Percentiles rank a stretch among this genome's conserved stretches.
Evolutionary conservation across 2,797 vertebrate genomes (phyloP).

Genomic region (Pogonophryne albipinna): DNA sequence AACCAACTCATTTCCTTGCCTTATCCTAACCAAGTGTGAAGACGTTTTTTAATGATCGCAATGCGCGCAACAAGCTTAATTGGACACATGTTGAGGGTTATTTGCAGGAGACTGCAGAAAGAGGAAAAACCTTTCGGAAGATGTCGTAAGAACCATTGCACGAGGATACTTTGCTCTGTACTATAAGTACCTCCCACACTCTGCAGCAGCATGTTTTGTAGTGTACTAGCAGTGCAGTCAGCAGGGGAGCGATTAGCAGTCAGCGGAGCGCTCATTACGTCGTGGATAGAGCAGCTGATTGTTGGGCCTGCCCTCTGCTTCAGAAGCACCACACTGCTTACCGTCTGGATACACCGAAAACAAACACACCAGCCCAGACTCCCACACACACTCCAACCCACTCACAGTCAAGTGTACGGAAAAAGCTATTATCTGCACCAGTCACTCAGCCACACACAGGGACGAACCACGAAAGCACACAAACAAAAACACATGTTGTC

Average conservation of each 20-base stretch:
- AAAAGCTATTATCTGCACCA: constrained; percentile 43
- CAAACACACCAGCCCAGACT: constrained; percentile 45
- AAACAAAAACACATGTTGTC: constrained; percentile 36
- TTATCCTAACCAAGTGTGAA: too few species aligned
- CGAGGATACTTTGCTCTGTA: too few species aligned
- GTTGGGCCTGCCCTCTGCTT: constrained; percentile 44
- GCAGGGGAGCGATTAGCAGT: constrained; percentile 44
- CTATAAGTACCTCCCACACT: neutral
- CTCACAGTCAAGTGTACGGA: constrained; percentile 25
- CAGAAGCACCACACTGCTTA: constrained; percentile 65
- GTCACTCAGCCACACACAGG: constrained; percentile 43
- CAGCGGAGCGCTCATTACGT: constrained; percentile 56
- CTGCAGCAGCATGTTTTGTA: constrained; percentile 32
- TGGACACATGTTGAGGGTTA: too few species aligned
- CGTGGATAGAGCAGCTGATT: constrained; percentile 51
- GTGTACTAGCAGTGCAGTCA: constrained; percentile 16
- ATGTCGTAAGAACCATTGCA: too few species aligned
- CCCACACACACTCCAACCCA: constrained; percentile 8
- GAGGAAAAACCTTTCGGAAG: too few species aligned
- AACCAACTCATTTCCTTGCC: too few species aligned
- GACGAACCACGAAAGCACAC: constrained; percentile 38
- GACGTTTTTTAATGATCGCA: too few species aligned
- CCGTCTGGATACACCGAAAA: constrained; percentile 59
- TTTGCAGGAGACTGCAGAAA: too few species aligned
- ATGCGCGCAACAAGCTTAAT: too few species aligned